Base-by-base conservation (phyloP, 2,797 vertebrate species). In the Acipenser transmontanus region DNA sequence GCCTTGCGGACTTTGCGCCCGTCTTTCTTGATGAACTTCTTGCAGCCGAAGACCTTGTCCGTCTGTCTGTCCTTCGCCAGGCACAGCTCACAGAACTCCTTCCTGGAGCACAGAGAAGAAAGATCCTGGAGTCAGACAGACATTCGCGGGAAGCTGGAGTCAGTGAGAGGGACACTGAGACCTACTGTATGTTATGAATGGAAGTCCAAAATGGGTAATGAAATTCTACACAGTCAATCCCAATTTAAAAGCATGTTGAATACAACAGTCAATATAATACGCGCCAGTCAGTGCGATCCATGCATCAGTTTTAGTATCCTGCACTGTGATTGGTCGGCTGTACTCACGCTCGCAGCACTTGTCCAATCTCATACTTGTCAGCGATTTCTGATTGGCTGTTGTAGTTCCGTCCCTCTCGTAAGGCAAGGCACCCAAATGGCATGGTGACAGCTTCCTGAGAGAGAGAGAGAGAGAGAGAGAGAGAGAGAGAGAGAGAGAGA, bases 1-100 rank as follows among this genome's bases (percentile, higher is more conserved):
- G 92, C 92, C 82, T 92, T 91, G 75, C 93, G 87, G 79, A 94
- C 92, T 84, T 93, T 93, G 73, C 84, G 89, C 71, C 93, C 93
- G 50, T 94, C 93, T 77, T 93, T 94, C 85, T 94, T 94, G 77
- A 92, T 82, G 81, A 94, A 94, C 82, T 93, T 94, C 85, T 94
- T 94, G 76, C 93, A 94, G 80, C 92, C 88, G 72, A 88, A 93
- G 70, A 94, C 85, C 77, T 92, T 91, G 74, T 92, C 86, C 64
- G 91, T 93, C 77, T 90, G 89, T 72, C 90, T 83, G 79, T 94
- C 92, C 67, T 92, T 91, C 9, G 88, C 87, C 77, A 93, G 82
- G 76, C 91, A 94, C 80, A 94, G 87, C 83, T 94, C 93, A 7
- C 93, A 94, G 74, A 93, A 94, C 82, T 94, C 93, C 85, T 94